These are phyloP conservation scores for Aldrovandia affinis DNA, from an alignment of 2,797 vertebrate species.

Conservation along the genomic window DNA sequence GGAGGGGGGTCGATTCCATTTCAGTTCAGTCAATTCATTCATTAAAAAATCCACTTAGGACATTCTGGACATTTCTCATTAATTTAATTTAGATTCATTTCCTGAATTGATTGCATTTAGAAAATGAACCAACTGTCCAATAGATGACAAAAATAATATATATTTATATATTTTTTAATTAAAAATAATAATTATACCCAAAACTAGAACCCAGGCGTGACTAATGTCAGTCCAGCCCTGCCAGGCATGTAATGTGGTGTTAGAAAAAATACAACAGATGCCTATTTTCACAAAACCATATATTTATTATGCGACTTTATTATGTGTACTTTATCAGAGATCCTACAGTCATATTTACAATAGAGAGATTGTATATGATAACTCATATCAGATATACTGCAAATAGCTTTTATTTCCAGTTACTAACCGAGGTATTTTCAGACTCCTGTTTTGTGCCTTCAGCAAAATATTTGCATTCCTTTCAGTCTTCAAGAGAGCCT, in stretches of 20 bases:
- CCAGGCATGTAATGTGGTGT: no score
- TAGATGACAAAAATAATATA: no score
- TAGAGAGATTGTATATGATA: background rate
- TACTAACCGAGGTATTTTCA: background rate
- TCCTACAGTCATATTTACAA: background rate
- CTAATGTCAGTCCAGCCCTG: no score
- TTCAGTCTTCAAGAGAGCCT: background rate
- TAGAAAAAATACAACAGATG: background rate
- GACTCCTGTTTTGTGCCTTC: background rate
- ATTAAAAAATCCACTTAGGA: background rate
- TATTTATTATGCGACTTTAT: background rate
- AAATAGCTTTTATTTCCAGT: background rate
- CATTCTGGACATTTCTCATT: background rate
- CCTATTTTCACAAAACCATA: background rate
- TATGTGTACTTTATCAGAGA: background rate
- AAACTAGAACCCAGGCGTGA: no score
- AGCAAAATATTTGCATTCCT: background rate
- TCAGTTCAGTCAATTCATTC: background rate
- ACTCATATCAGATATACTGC: background rate
- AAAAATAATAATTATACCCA: no score
- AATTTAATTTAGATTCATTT: no score
- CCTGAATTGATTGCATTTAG: no score
- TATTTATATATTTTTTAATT: no score
- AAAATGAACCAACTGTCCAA: background rate
- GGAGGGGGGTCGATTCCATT: background rate